Evolutionary conservation across 2,797 vertebrate species (phyloP), one percentile per base, ranked within the genome.

Genomic region (Botia kubotai): DNA sequence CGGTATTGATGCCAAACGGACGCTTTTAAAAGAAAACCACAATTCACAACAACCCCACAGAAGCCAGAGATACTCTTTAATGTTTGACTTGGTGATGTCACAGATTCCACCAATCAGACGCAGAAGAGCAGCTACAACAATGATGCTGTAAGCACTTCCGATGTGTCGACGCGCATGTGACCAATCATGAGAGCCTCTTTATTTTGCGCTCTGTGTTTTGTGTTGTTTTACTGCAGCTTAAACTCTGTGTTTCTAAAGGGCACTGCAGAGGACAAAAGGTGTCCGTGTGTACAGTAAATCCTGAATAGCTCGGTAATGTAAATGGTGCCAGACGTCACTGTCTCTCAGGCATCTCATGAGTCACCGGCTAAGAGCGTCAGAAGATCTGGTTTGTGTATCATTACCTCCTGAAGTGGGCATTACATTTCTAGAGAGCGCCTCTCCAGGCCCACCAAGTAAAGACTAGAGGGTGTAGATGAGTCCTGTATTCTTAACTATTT

Each of bases 111-210:
- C 81, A 74, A 84, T 53, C 84, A 88, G 67, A 68, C 33, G 63
- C 2, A 63, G 14, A 6, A 26, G 69, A 75, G 33, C 75, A 68
- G 57, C 48, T 52, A 6, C 46, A 72, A 84, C 69, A 86, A 87
- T 86, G 82, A 89, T 85, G 79, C 75, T 79, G 83, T 80, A 48
- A 78, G 83, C 80, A 72, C 87, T 89, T 87, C 85, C 80, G 71
- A 80, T 89, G 85, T 84, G 86, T 84, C 84, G 87, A 75, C 81
- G 89, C 83, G 87, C 89, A 86, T 85, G 83, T 82, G 78, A 82
- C 83, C 81, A 89, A 83, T 69, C 23, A 50, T 80, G 84, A 86
- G 83, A 81, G 74, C 13, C 17, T 83, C 63, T 75, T 62, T 77
- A 77, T 65, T 75, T 36, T 26, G 16, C 43, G 26, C 14, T 14